Evolutionary conservation across 2,797 vertebrate species (phyloP), one percentile per base, ranked within the genome.

Genomic region (Galaxias olidus): DNA sequence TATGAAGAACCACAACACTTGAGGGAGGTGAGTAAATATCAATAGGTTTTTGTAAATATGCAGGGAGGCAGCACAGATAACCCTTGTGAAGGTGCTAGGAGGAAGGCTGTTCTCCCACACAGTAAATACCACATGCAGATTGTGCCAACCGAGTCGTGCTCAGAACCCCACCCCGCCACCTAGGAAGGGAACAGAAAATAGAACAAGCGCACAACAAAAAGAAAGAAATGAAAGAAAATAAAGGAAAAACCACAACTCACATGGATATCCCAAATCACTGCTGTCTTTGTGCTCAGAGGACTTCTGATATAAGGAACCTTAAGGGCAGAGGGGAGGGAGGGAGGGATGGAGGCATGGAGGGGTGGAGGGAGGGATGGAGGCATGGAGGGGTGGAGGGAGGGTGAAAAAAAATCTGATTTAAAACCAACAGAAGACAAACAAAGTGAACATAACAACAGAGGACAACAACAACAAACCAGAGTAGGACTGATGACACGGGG

Each of bases 221-320:
- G 78, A 76, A 79, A 86, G 56, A 81, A 88, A 87, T 30, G 30
- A 79, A 74, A 84, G 87, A 51, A 56, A 87, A 86, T 88, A 83
- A 89, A 84, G 80, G 85, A 88, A 85, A 91, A 84, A 87, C 78
- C 84, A 90, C 61, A 91, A 98, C 96, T 98, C 98, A 99, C 97
- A 98, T 96, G 96, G 90, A 94, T 94, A 95, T 93, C 94, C 96
- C 92, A 96, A 95, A 95, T 95, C 94, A 96, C 90, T 94, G 92
- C 92, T 92, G 87, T 91, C 94, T 95, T 96, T 96, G 89, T 94
- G 93, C 90, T 98, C 96, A 86, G 95, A 94, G 90, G 96, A 95
- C 95, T 95, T 96, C 92, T 96, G 95, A 94, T 94, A 98, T 91
- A 96, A 95, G 91, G 96, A 98, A 96, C 96, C 96, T 99, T 98